phyloP scores from a whole-genome alignment of 2,797 vertebrate genomes.

The Alca torda region DNA sequence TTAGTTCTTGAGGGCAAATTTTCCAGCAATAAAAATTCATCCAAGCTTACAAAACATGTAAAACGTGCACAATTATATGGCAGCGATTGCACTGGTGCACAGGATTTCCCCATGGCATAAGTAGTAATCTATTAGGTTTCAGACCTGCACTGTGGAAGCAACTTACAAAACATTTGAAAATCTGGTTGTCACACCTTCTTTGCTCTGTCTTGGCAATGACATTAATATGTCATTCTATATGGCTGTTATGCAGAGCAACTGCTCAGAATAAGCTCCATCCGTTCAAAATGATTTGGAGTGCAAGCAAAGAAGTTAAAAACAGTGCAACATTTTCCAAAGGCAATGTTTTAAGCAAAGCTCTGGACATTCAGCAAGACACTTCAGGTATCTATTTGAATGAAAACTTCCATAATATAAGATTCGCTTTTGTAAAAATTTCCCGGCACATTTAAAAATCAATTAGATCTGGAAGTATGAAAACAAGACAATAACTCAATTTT shows the following conservation, averaged over 20 bases:
- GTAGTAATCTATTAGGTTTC: background rate
- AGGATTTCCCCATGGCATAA: background rate
- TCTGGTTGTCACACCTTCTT: background rate
- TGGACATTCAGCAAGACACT: background rate
- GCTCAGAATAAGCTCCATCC: background rate
- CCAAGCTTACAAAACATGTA: background rate
- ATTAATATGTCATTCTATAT: background rate
- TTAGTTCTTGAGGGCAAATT: background rate
- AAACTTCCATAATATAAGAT: background rate
- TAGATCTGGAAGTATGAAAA: conserved; percentile 40
- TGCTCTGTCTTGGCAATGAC: background rate
- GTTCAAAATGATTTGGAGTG: background rate
- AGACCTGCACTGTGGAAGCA: background rate
- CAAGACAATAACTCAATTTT: conserved; percentile 36
- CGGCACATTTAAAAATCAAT: conserved; percentile 21
- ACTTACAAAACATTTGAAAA: background rate
- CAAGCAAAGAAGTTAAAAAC: background rate
- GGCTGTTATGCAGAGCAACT: background rate
- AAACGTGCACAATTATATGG: background rate
- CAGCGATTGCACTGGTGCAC: accelerated
- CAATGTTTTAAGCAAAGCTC: background rate
- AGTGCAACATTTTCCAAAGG: background rate
- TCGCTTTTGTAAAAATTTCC: background rate
- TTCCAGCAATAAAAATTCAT: background rate
- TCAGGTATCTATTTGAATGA: background rate